Evolutionary conservation across 2,113 vertebrate genomes (phyloP), one percentile per base, ranked within the genome.

Genomic region (Pholis gunnellus): DNA sequence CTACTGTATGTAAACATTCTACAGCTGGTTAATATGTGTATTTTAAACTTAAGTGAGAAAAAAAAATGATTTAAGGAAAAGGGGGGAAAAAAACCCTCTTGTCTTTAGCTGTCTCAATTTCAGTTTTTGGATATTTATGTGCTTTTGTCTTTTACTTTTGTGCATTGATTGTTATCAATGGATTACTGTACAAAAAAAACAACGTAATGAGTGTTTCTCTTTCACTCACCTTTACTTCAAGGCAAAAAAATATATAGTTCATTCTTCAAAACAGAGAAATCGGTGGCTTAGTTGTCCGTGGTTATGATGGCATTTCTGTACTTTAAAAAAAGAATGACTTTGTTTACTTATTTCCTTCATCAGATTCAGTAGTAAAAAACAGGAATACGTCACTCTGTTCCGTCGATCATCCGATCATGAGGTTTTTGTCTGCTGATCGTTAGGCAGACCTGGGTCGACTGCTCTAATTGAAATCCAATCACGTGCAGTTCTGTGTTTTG

Each of bases 111-210:
- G 90, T 92, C 87, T 93, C 67, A 46, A 56, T 85, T 90, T 94
- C 44, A 86, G 86, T 91, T 93, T 86, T 91, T 89, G 78, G 69
- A 91, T 93, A 79, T 89, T 85, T 78, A 82, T 92, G 93, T 90
- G 91, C 81, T 93, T 91, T 83, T 78, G 90, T 92, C 91, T 86
- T 92, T 92, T 88, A 88, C 61, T 92, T 93, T 86, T 77, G 90
- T 92, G 91, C 85, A 93, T 91, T 93, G 81, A 89, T 91, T 79
- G 87, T 86, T 91, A 89, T 88, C 70, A 92, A 91, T 90, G 86
- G 81, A 84, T 89, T 89, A 84, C 54, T 92, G 88, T 93, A 89
- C 10, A 91, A 78, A 89, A 9, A 50, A 89, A 83, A 84, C 84
- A 85, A 88, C 27, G 13, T 74, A 57, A 86, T 84, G 87, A 84